Percentiles rank a stretch among this genome's conserved stretches.
phyloP scores from a whole-genome alignment of 2,113 vertebrate genomes.

The Peromyscus maniculatus region DNA sequence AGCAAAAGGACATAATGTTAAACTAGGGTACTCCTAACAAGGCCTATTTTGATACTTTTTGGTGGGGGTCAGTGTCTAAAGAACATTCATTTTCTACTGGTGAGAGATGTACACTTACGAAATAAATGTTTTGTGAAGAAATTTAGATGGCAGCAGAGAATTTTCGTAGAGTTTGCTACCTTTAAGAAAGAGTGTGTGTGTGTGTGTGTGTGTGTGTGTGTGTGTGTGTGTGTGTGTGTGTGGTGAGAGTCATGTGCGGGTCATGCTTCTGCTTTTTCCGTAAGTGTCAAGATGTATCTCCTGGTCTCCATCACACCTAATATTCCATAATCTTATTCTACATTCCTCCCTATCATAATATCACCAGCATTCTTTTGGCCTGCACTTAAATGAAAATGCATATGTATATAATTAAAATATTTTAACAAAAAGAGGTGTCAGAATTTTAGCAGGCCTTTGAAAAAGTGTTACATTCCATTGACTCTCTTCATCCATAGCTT shows the following conservation, averaged over 20 bases:
- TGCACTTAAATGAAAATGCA: background rate
- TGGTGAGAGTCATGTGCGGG: background rate
- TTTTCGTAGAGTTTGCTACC: background rate
- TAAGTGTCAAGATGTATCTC: background rate
- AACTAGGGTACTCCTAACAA: background rate
- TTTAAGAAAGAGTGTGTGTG: background rate
- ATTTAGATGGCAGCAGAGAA: background rate
- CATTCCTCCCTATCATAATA: background rate
- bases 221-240: background rate
- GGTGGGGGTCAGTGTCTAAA: background rate
- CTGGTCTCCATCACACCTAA: background rate
- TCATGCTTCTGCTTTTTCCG: background rate
- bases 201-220: background rate
- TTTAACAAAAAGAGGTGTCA: background rate
- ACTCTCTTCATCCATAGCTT: background rate
- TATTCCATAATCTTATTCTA: background rate
- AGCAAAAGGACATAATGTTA: background rate
- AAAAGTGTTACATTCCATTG: background rate
- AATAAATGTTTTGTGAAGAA: background rate
- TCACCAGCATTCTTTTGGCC: background rate
- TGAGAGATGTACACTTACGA: background rate
- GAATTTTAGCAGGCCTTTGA: background rate
- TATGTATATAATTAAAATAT: conserved; percentile 45
- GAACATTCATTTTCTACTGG: background rate
- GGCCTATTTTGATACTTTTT: background rate